Conservation (phyloP, 2,888 invertebrate genomes). For the Crematogaster levior region DNA sequence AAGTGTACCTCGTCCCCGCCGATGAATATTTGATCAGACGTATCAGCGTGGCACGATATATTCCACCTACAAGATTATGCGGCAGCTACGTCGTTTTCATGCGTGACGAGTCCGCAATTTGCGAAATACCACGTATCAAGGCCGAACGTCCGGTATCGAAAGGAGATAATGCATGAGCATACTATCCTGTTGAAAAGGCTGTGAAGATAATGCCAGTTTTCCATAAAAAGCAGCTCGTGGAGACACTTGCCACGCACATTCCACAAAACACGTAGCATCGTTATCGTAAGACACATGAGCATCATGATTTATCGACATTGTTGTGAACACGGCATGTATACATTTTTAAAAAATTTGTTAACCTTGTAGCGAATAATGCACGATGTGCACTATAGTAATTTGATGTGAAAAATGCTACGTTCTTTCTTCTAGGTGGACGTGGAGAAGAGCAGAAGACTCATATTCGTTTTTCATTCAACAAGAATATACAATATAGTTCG, state of each 20-base stretch:
- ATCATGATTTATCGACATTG: background rate
- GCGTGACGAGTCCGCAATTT: conserved; percentile 75
- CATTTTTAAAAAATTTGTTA: conserved; percentile 30
- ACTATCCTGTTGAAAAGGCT: conserved; percentile 14
- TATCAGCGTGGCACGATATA: conserved; percentile 63
- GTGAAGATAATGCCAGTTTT: conserved; percentile 26
- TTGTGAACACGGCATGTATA: background rate
- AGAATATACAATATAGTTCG: background rate
- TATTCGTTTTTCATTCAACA: background rate
- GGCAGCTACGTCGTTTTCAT: conserved; percentile 69
- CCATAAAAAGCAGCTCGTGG: background rate
- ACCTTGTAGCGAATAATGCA: background rate
- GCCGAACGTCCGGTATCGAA: conserved; percentile 66
- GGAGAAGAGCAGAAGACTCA: background rate
- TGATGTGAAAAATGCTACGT: conserved; percentile 22
- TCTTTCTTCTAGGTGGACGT: conserved; percentile 2
- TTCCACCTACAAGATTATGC: conserved; percentile 76
- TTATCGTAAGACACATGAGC: background rate
- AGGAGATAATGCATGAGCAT: conserved; percentile 56
- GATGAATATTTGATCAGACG: conserved; percentile 73
- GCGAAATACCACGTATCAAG: conserved; percentile 74
- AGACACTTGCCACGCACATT: conserved; percentile 24
- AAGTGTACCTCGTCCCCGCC: conserved; percentile 63
- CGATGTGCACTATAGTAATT: background rate
- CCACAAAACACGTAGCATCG: background rate